These are phyloP conservation scores for Pao palembangensis DNA, from an alignment of 2,113 vertebrate species.

Conservation along the genomic window DNA sequence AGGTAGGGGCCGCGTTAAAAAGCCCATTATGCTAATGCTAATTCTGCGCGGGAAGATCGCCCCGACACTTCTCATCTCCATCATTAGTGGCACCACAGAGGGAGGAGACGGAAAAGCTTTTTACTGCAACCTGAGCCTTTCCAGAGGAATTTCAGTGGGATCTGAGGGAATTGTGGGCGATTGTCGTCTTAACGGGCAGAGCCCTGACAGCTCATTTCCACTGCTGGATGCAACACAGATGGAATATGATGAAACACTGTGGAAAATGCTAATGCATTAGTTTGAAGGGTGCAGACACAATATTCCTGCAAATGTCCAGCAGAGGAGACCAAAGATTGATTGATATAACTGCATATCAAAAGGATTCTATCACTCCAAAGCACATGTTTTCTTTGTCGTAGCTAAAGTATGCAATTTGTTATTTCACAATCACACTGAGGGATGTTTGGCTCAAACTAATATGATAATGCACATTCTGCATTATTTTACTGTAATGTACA, in stretches of 20 bases:
- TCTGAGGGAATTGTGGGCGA: slow-evolving; percentile 30
- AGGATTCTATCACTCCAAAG: neutral
- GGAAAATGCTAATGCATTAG: slow-evolving; percentile 2
- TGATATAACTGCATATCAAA: neutral
- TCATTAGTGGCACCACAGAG: slow-evolving; percentile 48
- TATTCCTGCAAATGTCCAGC: neutral
- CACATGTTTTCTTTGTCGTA: too few relatives aligned
- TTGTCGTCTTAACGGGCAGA: slow-evolving; percentile 27
- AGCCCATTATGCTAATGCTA: slow-evolving; percentile 71
- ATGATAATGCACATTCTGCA: too few relatives aligned
- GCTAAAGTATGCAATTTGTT: too few relatives aligned
- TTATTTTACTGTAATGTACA: too few relatives aligned
- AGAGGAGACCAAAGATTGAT: neutral
- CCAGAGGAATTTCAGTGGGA: slow-evolving; percentile 39
- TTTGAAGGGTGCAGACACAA: neutral
- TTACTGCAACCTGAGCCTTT: slow-evolving; percentile 56
- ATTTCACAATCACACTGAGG: too few relatives aligned
- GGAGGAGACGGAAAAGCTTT: slow-evolving; percentile 46
- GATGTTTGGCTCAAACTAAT: too few relatives aligned
- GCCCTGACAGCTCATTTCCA: slow-evolving; percentile 48
- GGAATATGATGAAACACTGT: slow-evolving; percentile 44
- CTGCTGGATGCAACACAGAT: slow-evolving; percentile 36
- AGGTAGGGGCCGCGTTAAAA: slow-evolving; percentile 66
- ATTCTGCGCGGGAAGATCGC: slow-evolving; percentile 47
- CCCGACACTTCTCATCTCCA: slow-evolving; percentile 53